Conservation (phyloP, 2,888 invertebrate genomes). For the Tenthredo amoena region DNA sequence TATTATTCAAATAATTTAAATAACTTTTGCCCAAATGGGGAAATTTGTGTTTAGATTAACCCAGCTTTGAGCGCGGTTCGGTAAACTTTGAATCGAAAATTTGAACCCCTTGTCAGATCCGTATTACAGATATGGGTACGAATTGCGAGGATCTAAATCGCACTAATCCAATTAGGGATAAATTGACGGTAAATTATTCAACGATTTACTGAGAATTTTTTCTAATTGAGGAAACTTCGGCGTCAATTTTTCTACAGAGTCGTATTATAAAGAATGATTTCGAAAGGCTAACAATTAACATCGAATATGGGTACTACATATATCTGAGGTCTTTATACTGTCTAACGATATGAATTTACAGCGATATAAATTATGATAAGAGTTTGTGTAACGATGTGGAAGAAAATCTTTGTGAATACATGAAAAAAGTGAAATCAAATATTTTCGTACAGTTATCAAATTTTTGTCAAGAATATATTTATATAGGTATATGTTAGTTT, state of each 20-base stretch:
- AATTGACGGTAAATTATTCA: neutral
- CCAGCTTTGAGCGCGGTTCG: neutral
- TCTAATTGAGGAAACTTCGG: neutral
- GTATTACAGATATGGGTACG: neutral
- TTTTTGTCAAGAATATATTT: neutral
- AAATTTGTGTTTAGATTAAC: neutral
- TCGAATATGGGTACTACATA: neutral
- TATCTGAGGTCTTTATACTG: neutral
- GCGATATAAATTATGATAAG: neutral
- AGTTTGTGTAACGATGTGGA: neutral
- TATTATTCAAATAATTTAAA: neutral
- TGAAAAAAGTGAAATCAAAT: neutral
- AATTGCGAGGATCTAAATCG: neutral
- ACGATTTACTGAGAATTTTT: neutral
- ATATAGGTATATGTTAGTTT: neutral
- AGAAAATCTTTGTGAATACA: neutral
- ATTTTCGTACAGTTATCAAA: neutral
- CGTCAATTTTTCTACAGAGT: neutral
- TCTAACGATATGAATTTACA: neutral
- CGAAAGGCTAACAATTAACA: neutral
- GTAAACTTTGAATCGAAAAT: constrained; percentile 3
- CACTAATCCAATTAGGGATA: neutral
- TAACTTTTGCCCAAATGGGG: neutral
- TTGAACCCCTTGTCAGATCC: neutral
- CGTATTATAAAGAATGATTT: neutral